phyloP scores from a whole-genome alignment of 1,140 invertebrate genomes.

The Aphidius ervi region DNA sequence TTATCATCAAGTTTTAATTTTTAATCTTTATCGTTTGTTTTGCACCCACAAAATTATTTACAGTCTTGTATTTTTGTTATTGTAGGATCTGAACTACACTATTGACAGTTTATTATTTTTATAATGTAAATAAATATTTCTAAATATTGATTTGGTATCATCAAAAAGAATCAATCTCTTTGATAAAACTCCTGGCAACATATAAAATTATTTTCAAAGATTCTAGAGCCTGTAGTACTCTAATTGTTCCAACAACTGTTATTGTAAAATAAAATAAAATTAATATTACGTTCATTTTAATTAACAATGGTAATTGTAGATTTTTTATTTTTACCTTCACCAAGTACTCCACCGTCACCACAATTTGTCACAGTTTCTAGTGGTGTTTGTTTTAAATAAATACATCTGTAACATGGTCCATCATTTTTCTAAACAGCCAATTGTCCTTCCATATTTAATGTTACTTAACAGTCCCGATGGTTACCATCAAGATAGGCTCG shows the following conservation, averaged over 20 bases:
- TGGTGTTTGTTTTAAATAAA: too few species aligned
- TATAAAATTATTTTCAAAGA: conserved; percentile 81
- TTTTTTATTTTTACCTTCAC: conserved; percentile 58
- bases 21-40: conserved; percentile 73
- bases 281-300: conserved; percentile 10
- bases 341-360: conserved; percentile 94
- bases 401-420: conserved; percentile 88
- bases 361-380: too few species aligned
- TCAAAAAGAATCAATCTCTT: conserved; percentile 83
- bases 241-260: conserved; percentile 80
- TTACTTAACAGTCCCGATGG: too few species aligned
- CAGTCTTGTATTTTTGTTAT: conserved; percentile 79
- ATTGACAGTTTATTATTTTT: conserved; percentile 65
- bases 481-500: too few species aligned
- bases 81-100: conserved; percentile 73
- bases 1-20: conserved; percentile 39
- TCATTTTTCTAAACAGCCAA: conserved; percentile 82
- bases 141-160: conserved; percentile 69
- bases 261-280: conserved; percentile 25
- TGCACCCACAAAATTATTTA: conserved; percentile 78
- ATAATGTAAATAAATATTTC: conserved; percentile 72
- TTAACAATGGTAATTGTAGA: conserved; percentile 1
- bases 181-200: conserved; percentile 61
- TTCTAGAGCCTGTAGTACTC: conserved; percentile 90
- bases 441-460: conserved; percentile 92